Evolutionary conservation across 1,140 invertebrate genomes (phyloP), one percentile per base, ranked within the genome.

Genomic region (Drosophila mauritiana): DNA sequence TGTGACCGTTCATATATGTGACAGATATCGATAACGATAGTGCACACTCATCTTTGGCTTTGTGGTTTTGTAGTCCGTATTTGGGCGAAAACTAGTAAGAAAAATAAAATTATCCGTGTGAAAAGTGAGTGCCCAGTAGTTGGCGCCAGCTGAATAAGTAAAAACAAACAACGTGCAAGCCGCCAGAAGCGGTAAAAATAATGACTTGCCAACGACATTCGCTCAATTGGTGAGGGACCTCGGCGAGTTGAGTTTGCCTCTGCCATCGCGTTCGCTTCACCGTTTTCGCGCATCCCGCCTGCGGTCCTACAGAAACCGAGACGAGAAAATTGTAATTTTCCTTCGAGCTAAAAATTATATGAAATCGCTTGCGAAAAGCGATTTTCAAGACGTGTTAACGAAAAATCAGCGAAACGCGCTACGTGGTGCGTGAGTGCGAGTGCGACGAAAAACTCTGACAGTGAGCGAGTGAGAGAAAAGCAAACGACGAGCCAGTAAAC

Each of bases 401-500:
- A 65, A 65, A 68, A 52, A 12, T 43, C 27, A 70, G 64, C 68
- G 3, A 70, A 34, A 68, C 17, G 34, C 22, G 25, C 48, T 46
- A 54, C 67, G 51, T 69, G 63, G 64, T 40, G 36, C 36, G 64
- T 25, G 52, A 49, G 67, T 57, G 68, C 46, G 49, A 46, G 67
- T 70, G 68, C 52, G 43, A 31, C 12, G 36, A 22, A 27, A 52
- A 49, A 27, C 56, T 31, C 31, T 31, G 27, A 13, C 42, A 46
- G 54, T 56, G 54, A 70, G 80, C 42, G 37, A 43, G 48, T 48
- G 49, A 55, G 42, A 56, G 53, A 52, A 45, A 39, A 59, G 61
- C 45, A 39, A 61, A 49, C 69, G 52, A 61, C 56, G 80, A 79
- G 70, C 75, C 61, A 73, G 69, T 73, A 83, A 78, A 80, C 72